Evolutionary conservation across 64 coral and sea anemone species (phyloP).

Genomic region (Orbicella faveolata): DNA sequence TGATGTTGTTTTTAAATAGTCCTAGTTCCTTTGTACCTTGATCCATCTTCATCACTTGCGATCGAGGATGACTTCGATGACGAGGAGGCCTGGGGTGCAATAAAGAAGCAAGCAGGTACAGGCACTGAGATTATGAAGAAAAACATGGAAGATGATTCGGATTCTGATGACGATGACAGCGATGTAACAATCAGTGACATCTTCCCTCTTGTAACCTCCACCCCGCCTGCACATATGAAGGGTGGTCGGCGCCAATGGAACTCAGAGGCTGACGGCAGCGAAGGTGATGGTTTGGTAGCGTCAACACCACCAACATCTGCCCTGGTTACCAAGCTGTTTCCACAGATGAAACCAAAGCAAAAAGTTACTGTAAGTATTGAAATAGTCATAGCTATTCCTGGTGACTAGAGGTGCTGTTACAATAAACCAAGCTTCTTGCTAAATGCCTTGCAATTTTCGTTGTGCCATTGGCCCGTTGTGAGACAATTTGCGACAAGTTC

Average conservation of each 20-base stretch:
- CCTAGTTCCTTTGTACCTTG: neutral
- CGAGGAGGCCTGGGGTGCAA: conserved; percentile 81
- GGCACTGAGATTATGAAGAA: neutral
- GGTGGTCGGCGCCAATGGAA: neutral
- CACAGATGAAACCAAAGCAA: conserved; percentile 82
- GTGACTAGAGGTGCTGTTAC: no score
- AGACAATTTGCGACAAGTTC: no score
- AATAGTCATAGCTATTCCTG: no score
- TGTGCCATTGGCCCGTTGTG: no score
- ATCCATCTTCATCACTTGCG: neutral
- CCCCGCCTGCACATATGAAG: conserved; percentile 46
- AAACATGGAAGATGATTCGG: conserved; percentile 29
- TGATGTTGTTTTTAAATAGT: neutral
- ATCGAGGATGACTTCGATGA: conserved; percentile 81
- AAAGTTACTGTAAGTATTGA: conserved; percentile 43
- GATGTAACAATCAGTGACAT: conserved; percentile 80
- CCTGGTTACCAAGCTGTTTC: conserved; percentile 91
- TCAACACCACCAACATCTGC: conserved; percentile 93
- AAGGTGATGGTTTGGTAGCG: neutral
- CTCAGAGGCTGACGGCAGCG: neutral
- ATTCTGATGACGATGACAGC: conserved; percentile 63
- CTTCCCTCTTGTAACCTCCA: conserved; percentile 58
- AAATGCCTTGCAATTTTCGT: no score
- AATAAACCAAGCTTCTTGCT: no score
- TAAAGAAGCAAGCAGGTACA: conserved; percentile 53